Conservation (phyloP, 2,888 invertebrate genomes). For the Pilophorus perplexus region DNA sequence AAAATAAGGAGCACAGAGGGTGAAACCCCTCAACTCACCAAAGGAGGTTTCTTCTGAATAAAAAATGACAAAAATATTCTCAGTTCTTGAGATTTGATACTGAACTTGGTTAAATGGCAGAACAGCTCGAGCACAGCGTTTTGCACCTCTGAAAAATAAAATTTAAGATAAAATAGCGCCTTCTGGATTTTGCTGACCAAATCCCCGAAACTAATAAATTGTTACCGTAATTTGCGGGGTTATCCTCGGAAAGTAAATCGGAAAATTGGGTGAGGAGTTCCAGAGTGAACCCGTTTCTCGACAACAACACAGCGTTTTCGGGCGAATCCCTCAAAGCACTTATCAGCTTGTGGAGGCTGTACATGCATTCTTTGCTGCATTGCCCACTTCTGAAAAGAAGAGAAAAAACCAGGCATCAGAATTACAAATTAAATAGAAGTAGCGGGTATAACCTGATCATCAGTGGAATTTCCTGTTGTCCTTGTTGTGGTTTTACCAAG, state of each 20-base stretch:
- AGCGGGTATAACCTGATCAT: too few relatives aligned
- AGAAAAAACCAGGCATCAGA: neutral
- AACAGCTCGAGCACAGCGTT: conserved; percentile 65
- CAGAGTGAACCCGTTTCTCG: conserved; percentile 40
- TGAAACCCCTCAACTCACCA: too few relatives aligned
- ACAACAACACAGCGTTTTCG: conserved; percentile 42
- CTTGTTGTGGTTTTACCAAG: too few relatives aligned
- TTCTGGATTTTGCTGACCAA: too few relatives aligned
- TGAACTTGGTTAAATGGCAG: conserved; percentile 57
- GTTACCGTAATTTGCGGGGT: conserved; percentile 15
- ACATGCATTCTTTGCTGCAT: conserved; percentile 42
- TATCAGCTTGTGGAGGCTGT: conserved; percentile 43
- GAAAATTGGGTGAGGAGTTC: conserved; percentile 42
- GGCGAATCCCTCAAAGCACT: conserved; percentile 41
- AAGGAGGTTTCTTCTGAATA: conserved; percentile 58
- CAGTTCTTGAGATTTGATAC: conserved; percentile 58
- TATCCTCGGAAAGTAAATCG: conserved; percentile 40
- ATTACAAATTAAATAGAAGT: neutral
- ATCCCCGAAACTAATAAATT: neutral
- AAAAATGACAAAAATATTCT: conserved; percentile 61
- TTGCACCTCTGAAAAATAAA: conserved; percentile 59
- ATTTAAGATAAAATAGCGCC: too few relatives aligned
- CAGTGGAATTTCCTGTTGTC: too few relatives aligned
- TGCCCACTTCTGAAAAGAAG: conserved; percentile 37
- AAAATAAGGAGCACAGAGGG: neutral